phyloP scores from a whole-genome alignment of 2,888 invertebrate species.

The Agrotis clavis region DNA sequence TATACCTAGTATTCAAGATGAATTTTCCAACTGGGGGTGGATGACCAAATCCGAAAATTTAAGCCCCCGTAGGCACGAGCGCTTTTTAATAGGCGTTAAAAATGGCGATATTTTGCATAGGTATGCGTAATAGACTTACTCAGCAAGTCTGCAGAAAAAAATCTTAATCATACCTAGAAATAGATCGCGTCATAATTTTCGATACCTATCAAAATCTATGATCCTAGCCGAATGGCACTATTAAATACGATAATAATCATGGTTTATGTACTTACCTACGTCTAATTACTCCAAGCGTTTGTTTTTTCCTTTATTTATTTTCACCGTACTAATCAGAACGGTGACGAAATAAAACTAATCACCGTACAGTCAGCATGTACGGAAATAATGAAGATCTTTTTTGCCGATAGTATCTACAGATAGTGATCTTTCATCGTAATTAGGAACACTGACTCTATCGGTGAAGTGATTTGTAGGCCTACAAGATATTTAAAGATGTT shows the following conservation, averaged over 20 bases:
- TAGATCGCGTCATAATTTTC: not conserved
- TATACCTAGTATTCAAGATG: no score
- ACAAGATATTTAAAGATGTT: no score
- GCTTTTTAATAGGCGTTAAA: no score
- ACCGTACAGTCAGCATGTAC: not conserved
- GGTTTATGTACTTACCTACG: conserved; percentile 20
- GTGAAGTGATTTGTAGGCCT: no score
- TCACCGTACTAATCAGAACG: conserved; percentile 17
- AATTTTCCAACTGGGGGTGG: no score
- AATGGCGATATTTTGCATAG: no score
- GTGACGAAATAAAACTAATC: conserved; percentile 10
- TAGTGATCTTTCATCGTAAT: conserved; percentile 9
- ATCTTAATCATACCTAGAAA: not conserved
- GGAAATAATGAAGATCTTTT: conserved; percentile 30
- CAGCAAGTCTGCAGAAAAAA: no score
- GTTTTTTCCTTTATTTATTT: conserved; percentile 14
- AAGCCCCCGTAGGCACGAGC: no score
- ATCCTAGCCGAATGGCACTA: conserved; percentile 19
- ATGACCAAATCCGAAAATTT: no score
- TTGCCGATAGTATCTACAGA: conserved; percentile 22
- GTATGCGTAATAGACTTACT: no score
- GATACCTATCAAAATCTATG: conserved; percentile 25
- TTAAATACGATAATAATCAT: conserved; percentile 16
- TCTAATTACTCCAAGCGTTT: not conserved
- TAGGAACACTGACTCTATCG: conserved; percentile 1